phyloP scores from a whole-genome alignment of 2,113 vertebrate genomes.

The Anolis sagrei region DNA sequence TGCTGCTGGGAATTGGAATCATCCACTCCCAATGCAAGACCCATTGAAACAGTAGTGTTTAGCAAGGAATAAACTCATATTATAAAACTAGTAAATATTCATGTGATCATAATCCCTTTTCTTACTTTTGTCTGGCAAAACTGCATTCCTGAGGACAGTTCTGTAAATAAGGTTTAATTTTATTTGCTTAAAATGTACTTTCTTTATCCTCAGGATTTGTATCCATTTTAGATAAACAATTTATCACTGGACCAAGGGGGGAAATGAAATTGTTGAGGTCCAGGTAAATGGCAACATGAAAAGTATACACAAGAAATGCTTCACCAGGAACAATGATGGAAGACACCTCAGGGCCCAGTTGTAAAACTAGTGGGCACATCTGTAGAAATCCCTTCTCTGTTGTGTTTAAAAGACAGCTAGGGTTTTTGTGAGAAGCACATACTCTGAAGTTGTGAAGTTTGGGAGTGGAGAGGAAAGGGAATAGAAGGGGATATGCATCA shows the following conservation, averaged over 20 bases:
- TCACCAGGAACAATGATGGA: too few species aligned
- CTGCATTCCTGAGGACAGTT: neutral
- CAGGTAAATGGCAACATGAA: neutral
- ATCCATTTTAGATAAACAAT: neutral
- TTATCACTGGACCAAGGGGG: neutral
- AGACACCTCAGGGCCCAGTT: neutral
- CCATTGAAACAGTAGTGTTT: constrained; percentile 2
- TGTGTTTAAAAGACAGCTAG: constrained; percentile 10
- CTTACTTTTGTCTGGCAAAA: neutral
- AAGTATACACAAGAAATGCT: neutral
- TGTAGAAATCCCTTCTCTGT: accelerated
- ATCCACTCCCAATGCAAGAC: too few species aligned
- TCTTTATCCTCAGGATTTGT: neutral
- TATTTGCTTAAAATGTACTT: neutral
- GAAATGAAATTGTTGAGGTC: neutral
- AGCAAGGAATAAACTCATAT: neutral
- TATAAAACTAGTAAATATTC: neutral
- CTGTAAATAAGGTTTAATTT: neutral
- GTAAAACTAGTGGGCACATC: neutral
- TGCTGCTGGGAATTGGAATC: too few species aligned
- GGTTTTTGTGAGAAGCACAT: neutral
- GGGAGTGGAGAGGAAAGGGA: neutral
- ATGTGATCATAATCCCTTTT: neutral
- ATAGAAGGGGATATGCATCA: neutral
- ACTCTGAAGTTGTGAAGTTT: neutral